These are phyloP conservation scores for Orchesellides sinensis DNA, from an alignment of 2,888 invertebrate genomes.

Conservation along the genomic window DNA sequence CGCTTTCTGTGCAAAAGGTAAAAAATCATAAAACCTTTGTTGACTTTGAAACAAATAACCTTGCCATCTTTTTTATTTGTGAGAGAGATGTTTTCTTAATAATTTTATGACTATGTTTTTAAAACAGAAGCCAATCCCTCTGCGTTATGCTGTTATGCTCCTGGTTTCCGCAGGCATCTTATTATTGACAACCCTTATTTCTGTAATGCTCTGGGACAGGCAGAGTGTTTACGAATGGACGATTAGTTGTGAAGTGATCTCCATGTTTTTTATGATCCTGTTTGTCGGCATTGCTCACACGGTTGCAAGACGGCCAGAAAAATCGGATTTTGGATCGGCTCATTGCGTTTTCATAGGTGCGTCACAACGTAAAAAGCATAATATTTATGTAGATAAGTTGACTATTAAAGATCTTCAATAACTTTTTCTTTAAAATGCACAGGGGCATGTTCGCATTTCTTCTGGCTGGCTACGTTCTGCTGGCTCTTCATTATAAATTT, in stretches of 20 bases:
- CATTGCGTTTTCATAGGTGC: slow-evolving; percentile 61
- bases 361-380: neutral
- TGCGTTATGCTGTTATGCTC: slow-evolving; percentile 51
- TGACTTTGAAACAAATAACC: too few relatives aligned
- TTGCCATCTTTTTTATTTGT: too few relatives aligned
- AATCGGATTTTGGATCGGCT: slow-evolving; percentile 55
- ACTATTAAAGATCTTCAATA: neutral
- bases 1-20: slow-evolving; percentile 14
- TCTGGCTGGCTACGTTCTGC: slow-evolving; percentile 61
- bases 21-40: neutral
- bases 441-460: slow-evolving; percentile 62
- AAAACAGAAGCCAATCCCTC: slow-evolving; percentile 53
- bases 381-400: neutral
- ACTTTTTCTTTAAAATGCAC: neutral
- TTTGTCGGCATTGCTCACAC: slow-evolving; percentile 62
- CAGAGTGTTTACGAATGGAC: slow-evolving; percentile 68
- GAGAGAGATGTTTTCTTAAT: neutral
- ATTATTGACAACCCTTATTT: slow-evolving; percentile 46
- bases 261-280: slow-evolving; percentile 66
- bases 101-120: neutral
- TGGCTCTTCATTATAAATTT: slow-evolving; percentile 60
- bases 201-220: slow-evolving; percentile 51
- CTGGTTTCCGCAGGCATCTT: slow-evolving; percentile 40
- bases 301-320: slow-evolving; percentile 54
- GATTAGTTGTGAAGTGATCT: slow-evolving; percentile 60